Conservation (phyloP, 2,888 invertebrate species). For the Heliconius charithonia region DNA sequence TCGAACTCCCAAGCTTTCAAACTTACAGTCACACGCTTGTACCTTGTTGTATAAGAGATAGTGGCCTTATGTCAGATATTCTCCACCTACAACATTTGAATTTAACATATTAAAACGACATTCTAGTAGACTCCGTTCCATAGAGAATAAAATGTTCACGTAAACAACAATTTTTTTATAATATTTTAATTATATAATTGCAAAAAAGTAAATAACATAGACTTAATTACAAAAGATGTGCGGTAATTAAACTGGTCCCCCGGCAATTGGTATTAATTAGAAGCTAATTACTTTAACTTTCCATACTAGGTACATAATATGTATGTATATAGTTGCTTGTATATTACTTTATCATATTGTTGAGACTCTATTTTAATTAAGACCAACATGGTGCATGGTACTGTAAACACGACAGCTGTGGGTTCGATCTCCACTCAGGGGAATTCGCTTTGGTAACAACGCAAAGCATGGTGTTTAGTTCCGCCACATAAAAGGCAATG, state of each 20-base stretch:
- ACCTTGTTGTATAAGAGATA: too few species aligned
- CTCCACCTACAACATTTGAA: not conserved
- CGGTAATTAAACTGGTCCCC: slow-evolving; percentile 28
- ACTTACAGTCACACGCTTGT: too few species aligned
- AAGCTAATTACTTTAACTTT: slow-evolving; percentile 39
- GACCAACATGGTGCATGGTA: not conserved
- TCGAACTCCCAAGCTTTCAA: too few species aligned
- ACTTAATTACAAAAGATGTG: slow-evolving; percentile 26
- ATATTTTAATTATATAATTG: slow-evolving; percentile 21
- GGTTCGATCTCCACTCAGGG: not conserved
- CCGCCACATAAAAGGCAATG: not conserved
- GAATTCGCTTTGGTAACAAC: not conserved
- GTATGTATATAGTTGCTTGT: not conserved
- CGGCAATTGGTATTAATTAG: slow-evolving; percentile 38
- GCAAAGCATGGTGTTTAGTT: not conserved
- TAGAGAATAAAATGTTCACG: not conserved
- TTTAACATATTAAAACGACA: not conserved
- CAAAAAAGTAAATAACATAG: slow-evolving; percentile 3
- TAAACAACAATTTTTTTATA: not conserved
- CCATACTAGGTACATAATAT: not conserved
- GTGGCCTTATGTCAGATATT: too few species aligned
- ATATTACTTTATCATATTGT: not conserved
- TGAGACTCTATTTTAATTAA: not conserved
- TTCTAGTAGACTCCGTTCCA: not conserved
- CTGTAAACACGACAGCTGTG: not conserved